Conservation (phyloP, 2,113 vertebrate species). For the Serinus canaria region DNA sequence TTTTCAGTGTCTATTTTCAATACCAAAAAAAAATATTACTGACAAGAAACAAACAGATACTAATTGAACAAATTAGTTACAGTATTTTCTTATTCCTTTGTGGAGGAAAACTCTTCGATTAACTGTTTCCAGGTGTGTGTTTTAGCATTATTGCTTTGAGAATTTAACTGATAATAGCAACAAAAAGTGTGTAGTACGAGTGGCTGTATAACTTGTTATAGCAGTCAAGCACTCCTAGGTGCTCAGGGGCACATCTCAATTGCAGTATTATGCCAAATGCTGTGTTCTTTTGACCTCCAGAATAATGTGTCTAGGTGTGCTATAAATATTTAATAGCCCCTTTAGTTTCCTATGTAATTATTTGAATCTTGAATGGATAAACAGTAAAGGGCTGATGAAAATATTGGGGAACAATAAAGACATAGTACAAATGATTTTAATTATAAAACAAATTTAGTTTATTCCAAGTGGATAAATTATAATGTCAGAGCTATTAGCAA, state of each 20-base stretch:
- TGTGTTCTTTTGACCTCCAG: neutral
- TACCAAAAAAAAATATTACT: neutral
- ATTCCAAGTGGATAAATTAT: neutral
- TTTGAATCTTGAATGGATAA: neutral
- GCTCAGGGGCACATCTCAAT: neutral
- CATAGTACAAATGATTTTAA: neutral
- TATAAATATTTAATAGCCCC: slow-evolving; percentile 3
- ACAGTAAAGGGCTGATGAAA: neutral
- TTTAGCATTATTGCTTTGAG: neutral
- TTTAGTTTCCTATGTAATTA: neutral
- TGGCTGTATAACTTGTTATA: neutral
- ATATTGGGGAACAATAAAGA: neutral
- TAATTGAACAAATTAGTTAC: neutral
- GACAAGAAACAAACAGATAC: neutral
- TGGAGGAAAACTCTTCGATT: neutral
- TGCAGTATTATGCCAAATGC: neutral
- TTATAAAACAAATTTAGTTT: neutral
- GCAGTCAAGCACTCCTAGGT: neutral
- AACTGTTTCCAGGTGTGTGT: neutral
- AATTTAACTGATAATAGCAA: neutral
- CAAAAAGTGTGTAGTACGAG: neutral
- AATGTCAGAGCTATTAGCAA: neutral
- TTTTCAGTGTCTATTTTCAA: neutral
- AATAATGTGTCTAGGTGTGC: neutral
- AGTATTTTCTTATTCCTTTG: neutral